phyloP scores from a whole-genome alignment of 1,140 invertebrate genomes.

The Armadillidium nasatum region DNA sequence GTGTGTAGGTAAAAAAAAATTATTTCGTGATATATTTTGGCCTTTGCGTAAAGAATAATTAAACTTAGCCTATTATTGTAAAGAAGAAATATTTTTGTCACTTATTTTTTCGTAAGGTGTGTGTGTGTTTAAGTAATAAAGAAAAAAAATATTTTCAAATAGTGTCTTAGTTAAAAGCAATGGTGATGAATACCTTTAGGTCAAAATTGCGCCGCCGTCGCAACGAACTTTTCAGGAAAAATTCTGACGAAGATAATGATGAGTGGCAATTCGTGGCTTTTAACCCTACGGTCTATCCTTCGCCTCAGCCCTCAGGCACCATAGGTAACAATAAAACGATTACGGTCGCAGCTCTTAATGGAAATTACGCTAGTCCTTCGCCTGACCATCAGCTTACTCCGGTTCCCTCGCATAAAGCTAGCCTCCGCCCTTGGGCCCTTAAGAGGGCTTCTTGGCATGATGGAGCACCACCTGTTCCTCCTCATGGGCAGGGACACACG shows the following conservation, averaged over 20 bases:
- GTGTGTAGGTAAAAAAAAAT: neutral
- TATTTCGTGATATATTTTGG: neutral
- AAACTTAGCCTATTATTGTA: neutral
- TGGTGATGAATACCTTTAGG: conserved; percentile 45
- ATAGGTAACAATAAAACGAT: conserved; percentile 29
- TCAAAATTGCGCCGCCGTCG: conserved; percentile 43
- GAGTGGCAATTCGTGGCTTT: conserved; percentile 45
- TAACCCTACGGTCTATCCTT: conserved; percentile 39
- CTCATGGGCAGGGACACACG: conserved; percentile 35
- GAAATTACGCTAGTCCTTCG: conserved; percentile 23
- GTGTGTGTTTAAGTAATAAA: neutral
- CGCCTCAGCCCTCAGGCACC: conserved; percentile 13
- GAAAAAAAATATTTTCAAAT: too few species aligned
- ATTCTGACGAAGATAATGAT: conserved; percentile 40
- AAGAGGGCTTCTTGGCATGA: conserved; percentile 44
- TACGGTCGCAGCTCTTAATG: conserved; percentile 11
- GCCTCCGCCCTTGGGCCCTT: conserved; percentile 39
- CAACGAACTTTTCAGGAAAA: conserved; percentile 42
- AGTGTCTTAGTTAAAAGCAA: conserved; percentile 26
- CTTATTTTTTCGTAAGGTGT: neutral
- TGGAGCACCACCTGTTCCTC: conserved; percentile 37
- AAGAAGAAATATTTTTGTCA: neutral
- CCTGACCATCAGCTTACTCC: neutral
- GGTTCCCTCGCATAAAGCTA: conserved; percentile 30
- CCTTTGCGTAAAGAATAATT: neutral